Conservation (phyloP, 2,888 invertebrate genomes). For the Adelphocoris suturalis region DNA sequence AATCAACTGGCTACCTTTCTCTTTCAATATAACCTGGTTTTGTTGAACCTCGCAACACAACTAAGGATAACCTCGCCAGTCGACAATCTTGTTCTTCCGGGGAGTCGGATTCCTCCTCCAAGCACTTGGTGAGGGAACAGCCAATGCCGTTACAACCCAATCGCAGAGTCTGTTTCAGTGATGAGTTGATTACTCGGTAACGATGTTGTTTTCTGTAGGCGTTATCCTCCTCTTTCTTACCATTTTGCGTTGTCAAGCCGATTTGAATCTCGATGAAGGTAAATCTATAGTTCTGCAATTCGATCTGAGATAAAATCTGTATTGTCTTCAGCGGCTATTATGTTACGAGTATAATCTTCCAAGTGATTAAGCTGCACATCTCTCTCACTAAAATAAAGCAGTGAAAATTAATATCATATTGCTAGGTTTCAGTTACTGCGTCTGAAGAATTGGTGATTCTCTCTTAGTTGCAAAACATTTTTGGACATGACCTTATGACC, state of each 20-base stretch:
- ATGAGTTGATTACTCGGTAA: neutral
- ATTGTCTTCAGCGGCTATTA: too few species aligned
- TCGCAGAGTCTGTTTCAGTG: neutral
- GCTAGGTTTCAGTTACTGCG: too few species aligned
- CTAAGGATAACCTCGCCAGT: slow-evolving; percentile 15
- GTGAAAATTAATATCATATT: too few species aligned
- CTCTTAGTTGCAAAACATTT: too few species aligned
- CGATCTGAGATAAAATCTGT: too few species aligned
- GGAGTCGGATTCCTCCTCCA: neutral
- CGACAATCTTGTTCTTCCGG: neutral
- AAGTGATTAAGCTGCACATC: too few species aligned
- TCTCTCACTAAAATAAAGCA: too few species aligned
- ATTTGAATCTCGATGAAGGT: slow-evolving; percentile 25
- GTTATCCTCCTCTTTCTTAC: neutral
- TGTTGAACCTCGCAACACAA: neutral
- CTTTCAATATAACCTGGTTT: neutral
- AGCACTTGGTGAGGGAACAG: slow-evolving; percentile 34
- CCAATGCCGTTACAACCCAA: neutral
- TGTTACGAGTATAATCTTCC: too few species aligned
- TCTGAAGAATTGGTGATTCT: too few species aligned
- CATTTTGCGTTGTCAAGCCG: neutral
- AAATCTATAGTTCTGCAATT: neutral
- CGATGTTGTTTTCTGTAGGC: slow-evolving; percentile 17
- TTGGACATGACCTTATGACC: too few species aligned
- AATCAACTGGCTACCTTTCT: too few species aligned